A percentile compares a stretch with the other conserved stretches of the same genome.
Evolutionary conservation across 1,140 invertebrate genomes (phyloP).

Genomic region (Helicoverpa zea): DNA sequence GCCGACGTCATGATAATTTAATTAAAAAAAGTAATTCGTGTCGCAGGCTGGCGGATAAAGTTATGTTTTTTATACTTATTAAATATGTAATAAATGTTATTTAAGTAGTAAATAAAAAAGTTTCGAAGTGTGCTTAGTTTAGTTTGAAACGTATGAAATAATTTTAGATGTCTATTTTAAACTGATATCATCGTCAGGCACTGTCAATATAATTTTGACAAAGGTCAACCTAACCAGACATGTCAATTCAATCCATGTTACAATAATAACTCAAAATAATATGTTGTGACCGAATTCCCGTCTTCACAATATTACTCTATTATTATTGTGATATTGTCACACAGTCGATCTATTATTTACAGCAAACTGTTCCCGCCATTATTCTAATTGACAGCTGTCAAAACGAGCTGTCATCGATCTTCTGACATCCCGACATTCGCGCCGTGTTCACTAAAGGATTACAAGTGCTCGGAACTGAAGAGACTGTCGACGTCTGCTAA

Average conservation of each 20-base stretch:
- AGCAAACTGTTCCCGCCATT: background rate
- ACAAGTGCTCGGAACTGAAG: conserved; percentile 4
- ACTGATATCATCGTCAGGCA: background rate
- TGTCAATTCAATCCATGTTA: background rate
- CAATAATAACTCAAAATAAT: too few relatives aligned
- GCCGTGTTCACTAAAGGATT: conserved; percentile 20
- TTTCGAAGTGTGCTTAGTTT: too few relatives aligned
- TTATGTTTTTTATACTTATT: background rate
- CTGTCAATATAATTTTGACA: conserved; percentile 5
- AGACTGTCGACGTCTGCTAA: conserved; percentile 12
- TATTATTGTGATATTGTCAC: background rate
- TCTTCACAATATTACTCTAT: background rate
- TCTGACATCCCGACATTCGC: conserved; percentile 15
- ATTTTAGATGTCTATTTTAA: background rate
- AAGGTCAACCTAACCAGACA: background rate
- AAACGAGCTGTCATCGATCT: conserved; percentile 30
- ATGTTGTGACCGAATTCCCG: too few relatives aligned
- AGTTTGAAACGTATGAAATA: too few relatives aligned
- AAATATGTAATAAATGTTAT: background rate
- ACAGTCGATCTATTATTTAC: background rate
- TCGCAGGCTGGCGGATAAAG: background rate
- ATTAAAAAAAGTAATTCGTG: conserved; percentile 25
- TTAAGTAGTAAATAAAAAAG: too few relatives aligned
- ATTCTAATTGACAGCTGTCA: conserved; percentile 39
- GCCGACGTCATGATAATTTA: conserved; percentile 4